Conservation (phyloP, 2,797 vertebrate species). For the Chanos chanos region DNA sequence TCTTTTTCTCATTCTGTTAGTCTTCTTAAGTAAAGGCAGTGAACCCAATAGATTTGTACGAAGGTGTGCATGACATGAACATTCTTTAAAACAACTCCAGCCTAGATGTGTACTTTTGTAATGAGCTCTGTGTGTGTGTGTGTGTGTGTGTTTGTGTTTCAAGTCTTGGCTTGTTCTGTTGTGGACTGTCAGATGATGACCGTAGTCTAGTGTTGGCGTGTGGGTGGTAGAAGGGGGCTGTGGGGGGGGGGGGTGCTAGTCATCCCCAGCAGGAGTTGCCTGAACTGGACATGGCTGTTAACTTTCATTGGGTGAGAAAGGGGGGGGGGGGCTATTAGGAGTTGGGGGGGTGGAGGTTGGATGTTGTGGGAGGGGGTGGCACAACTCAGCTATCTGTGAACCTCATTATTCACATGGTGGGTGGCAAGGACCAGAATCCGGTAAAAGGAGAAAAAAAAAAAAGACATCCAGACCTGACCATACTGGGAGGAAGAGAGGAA, state of each 20-base stretch:
- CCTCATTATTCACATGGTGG: constrained; percentile 75
- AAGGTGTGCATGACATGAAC: too few species aligned
- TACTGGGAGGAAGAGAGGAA: constrained; percentile 55
- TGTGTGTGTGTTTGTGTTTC: constrained; percentile 16
- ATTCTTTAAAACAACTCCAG: too few species aligned
- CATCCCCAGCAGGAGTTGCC: constrained; percentile 70
- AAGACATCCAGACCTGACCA: constrained; percentile 42
- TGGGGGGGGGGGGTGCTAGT: constrained; percentile 58
- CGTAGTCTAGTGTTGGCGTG: constrained; percentile 9
- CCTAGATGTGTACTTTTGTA: neutral
- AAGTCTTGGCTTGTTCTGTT: constrained; percentile 48
- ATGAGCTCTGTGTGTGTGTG: neutral
- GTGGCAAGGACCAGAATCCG: constrained; percentile 58
- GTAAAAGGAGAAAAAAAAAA: constrained; percentile 39
- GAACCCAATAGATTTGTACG: too few species aligned
- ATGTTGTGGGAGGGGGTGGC: too few species aligned
- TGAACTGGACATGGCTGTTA: constrained; percentile 76
- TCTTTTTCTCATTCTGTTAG: too few species aligned
- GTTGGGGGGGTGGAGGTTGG: too few species aligned
- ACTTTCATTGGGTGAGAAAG: constrained; percentile 72
- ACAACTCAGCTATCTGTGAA: constrained; percentile 68
- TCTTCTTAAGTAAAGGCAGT: too few species aligned
- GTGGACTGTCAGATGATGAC: too few species aligned
- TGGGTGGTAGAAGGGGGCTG: constrained; percentile 54
- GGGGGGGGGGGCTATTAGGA: constrained; percentile 47